Conservation (phyloP, 2,888 invertebrate species). For the Eilema caniola region DNA sequence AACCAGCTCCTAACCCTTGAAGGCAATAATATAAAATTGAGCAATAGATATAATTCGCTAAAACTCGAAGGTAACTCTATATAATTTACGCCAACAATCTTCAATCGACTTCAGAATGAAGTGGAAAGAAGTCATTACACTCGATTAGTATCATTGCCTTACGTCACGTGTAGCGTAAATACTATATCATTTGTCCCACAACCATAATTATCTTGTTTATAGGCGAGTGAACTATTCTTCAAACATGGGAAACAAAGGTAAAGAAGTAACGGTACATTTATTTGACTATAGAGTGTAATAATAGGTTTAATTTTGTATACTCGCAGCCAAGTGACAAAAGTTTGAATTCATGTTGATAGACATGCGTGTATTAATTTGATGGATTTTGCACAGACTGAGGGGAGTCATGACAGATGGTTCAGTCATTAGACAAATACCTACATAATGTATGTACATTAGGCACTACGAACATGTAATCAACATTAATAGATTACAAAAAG, state of each 20-base stretch:
- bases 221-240: constrained; percentile 13
- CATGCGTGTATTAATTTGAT: too few relatives aligned
- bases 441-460: too few relatives aligned
- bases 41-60: background rate
- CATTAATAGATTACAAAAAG: too few relatives aligned
- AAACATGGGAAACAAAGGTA: constrained; percentile 8
- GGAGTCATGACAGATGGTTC: too few relatives aligned
- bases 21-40: background rate
- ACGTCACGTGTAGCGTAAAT: constrained; percentile 36
- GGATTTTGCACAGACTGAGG: too few relatives aligned
- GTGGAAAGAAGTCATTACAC: constrained; percentile 62
- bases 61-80: background rate
- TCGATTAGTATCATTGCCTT: constrained; percentile 59
- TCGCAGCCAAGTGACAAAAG: background rate
- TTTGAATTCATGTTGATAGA: background rate
- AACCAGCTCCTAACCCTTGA: background rate
- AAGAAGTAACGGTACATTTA: constrained; percentile 6
- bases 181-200: constrained; percentile 20
- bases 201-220: constrained; percentile 31
- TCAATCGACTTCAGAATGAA: constrained; percentile 36
- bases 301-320: background rate
- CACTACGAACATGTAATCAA: too few relatives aligned
- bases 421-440: too few relatives aligned
- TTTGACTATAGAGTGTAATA: constrained; percentile 19
- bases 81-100: constrained; percentile 9